Conservation (phyloP, 2,113 vertebrate species). For the Romanogobio albipinnatus region DNA sequence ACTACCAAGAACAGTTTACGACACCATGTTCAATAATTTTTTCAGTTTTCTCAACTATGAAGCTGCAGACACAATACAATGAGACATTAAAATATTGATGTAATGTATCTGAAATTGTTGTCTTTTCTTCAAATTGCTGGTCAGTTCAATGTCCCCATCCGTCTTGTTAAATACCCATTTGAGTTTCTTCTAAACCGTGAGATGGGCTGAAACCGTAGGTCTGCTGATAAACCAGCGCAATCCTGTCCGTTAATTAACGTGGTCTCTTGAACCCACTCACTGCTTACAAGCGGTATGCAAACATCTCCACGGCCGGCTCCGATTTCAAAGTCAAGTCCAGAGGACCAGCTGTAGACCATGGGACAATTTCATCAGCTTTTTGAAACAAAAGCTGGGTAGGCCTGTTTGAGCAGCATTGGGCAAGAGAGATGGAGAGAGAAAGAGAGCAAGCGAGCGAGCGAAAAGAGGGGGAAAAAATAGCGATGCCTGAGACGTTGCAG, state of each 20-base stretch:
- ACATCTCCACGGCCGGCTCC: slow-evolving; percentile 72
- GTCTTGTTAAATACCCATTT: not conserved
- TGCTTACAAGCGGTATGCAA: slow-evolving; percentile 72
- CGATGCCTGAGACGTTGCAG: slow-evolving; percentile 83
- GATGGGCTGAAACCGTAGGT: slow-evolving; percentile 52
- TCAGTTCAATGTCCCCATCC: not conserved
- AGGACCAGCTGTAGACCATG: slow-evolving; percentile 81
- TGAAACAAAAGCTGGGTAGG: slow-evolving; percentile 82
- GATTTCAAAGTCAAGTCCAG: slow-evolving; percentile 85
- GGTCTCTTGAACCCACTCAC: slow-evolving; percentile 66
- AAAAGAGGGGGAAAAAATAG: slow-evolving; percentile 59
- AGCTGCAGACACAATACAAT: too few species aligned
- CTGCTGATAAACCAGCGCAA: slow-evolving; percentile 47
- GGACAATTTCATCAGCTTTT: slow-evolving; percentile 73
- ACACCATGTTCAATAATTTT: too few species aligned
- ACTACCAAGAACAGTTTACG: too few species aligned
- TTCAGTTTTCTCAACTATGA: too few species aligned
- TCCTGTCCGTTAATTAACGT: slow-evolving; percentile 73
- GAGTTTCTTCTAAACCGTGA: slow-evolving; percentile 16
- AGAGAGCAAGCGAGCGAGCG: slow-evolving; percentile 38
- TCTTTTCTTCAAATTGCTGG: not conserved
- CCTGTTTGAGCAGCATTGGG: slow-evolving; percentile 71
- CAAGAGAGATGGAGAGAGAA: slow-evolving; percentile 43
- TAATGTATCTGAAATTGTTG: not conserved
- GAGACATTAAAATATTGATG: too few species aligned